Conservation (phyloP, 2,113 vertebrate genomes). For the Oryzias curvinotus region DNA sequence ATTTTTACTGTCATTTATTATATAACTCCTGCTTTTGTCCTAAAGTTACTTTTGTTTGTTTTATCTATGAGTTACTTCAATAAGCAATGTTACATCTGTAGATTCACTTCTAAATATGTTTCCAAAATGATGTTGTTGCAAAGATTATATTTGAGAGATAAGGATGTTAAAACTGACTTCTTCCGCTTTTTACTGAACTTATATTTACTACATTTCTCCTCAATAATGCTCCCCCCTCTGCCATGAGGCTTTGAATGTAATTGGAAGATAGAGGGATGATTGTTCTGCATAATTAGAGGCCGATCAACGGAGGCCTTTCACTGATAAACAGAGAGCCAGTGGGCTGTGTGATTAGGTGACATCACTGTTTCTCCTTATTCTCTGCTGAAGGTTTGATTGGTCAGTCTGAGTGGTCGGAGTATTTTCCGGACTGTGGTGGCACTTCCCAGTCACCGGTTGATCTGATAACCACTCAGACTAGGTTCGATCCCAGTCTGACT, state of each 20-base stretch:
- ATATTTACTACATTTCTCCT: neutral
- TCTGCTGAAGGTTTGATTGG: constrained; percentile 78
- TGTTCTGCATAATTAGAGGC: constrained; percentile 41
- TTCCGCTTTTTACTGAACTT: no score
- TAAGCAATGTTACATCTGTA: no score
- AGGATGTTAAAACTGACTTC: no score
- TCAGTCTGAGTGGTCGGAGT: constrained; percentile 82
- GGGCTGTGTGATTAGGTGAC: constrained; percentile 55
- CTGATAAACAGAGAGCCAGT: constrained; percentile 20
- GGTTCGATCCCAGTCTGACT: constrained; percentile 74
- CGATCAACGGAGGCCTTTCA: constrained; percentile 48
- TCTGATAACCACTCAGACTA: constrained; percentile 69
- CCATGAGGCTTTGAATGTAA: constrained; percentile 4
- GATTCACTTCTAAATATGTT: no score
- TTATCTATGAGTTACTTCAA: no score
- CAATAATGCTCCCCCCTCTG: neutral
- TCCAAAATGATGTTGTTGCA: no score
- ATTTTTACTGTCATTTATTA: no score
- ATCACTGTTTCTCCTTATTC: constrained; percentile 28
- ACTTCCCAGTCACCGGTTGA: constrained; percentile 86
- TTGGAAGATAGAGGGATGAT: constrained; percentile 12
- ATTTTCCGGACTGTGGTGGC: constrained; percentile 83
- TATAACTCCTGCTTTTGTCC: no score
- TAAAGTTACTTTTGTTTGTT: no score
- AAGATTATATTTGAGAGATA: no score